phyloP scores from a whole-genome alignment of 2,888 invertebrate species.

The Spilarctia lutea region DNA sequence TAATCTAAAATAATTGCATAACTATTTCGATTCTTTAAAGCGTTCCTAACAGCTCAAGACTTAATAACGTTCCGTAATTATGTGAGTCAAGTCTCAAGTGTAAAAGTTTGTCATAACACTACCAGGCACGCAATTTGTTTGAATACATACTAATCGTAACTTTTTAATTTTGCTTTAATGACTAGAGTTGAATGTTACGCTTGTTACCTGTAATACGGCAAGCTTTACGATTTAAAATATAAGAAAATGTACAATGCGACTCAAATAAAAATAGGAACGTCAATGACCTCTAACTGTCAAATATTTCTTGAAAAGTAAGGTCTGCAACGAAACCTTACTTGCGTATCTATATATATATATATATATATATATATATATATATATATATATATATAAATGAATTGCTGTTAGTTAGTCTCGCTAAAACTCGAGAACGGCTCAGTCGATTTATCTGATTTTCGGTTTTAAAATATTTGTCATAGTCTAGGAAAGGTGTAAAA shows the following conservation, averaged over 20 bases:
- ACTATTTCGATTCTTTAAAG: neutral
- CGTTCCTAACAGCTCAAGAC: neutral
- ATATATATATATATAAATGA: too few relatives aligned
- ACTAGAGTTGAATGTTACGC: neutral
- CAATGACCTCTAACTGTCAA: too few relatives aligned
- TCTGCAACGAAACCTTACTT: too few relatives aligned
- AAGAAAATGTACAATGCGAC: neutral
- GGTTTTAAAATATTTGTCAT: too few relatives aligned
- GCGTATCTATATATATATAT: too few relatives aligned
- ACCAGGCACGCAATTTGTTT: neutral
- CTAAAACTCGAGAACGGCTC: too few relatives aligned
- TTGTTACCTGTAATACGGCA: neutral
- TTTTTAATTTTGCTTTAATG: neutral
- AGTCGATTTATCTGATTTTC: too few relatives aligned
- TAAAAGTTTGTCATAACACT: neutral
- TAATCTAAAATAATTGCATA: constrained; percentile 39
- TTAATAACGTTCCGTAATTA: neutral
- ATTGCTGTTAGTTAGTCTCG: too few relatives aligned
- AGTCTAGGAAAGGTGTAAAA: too few relatives aligned
- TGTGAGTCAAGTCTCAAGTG: neutral
- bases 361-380: too few relatives aligned
- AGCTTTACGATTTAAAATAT: neutral
- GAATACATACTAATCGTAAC: neutral
- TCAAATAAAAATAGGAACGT: too few relatives aligned
- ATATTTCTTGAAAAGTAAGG: too few relatives aligned